Percentiles rank a stretch among this genome's conserved stretches.
Evolutionary conservation across 1,140 invertebrate species (phyloP).

Genomic region (Drosophila busckii): DNA sequence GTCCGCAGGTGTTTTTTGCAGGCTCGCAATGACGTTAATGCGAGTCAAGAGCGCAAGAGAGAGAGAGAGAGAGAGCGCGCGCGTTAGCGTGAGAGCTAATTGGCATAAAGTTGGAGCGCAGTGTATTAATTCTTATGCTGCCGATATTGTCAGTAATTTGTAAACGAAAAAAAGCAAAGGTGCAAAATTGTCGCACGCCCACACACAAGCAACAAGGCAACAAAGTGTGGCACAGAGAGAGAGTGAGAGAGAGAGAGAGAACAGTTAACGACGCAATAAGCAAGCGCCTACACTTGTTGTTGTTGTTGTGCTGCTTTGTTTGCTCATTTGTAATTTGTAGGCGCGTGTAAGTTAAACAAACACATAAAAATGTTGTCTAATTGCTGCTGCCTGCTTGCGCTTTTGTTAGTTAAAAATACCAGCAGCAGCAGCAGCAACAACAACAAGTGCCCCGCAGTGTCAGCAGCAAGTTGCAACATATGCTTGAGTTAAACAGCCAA

Average conservation of each 20-base stretch:
- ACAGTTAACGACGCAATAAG: slow-evolving; percentile 54
- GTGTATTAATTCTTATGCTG: slow-evolving; percentile 41
- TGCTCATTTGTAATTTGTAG: too few relatives aligned
- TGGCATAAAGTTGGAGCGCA: slow-evolving; percentile 26
- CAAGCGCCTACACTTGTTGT: slow-evolving; percentile 11
- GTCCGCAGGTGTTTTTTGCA: slow-evolving; percentile 31
- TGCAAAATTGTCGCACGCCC: slow-evolving; percentile 31
- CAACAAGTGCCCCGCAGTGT: too few relatives aligned
- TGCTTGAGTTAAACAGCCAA: slow-evolving; percentile 39
- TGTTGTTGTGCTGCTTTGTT: too few relatives aligned
- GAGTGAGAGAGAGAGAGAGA: neutral
- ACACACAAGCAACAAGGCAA: neutral
- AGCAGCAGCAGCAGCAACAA: too few relatives aligned
- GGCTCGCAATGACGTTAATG: slow-evolving; percentile 30
- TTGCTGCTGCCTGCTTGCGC: too few relatives aligned
- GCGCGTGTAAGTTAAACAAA: too few relatives aligned
- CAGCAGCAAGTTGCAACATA: too few relatives aligned
- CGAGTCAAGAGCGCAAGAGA: neutral
- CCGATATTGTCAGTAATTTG: too few relatives aligned
- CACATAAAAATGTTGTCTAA: slow-evolving; percentile 18
- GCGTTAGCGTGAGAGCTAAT: slow-evolving; percentile 34
- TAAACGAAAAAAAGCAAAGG: slow-evolving; percentile 3
- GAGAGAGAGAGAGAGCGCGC: neutral
- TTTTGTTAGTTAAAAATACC: too few relatives aligned
- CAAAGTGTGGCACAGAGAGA: neutral